Conservation (phyloP, 2,113 vertebrate species). For the Chamaea fasciata region DNA sequence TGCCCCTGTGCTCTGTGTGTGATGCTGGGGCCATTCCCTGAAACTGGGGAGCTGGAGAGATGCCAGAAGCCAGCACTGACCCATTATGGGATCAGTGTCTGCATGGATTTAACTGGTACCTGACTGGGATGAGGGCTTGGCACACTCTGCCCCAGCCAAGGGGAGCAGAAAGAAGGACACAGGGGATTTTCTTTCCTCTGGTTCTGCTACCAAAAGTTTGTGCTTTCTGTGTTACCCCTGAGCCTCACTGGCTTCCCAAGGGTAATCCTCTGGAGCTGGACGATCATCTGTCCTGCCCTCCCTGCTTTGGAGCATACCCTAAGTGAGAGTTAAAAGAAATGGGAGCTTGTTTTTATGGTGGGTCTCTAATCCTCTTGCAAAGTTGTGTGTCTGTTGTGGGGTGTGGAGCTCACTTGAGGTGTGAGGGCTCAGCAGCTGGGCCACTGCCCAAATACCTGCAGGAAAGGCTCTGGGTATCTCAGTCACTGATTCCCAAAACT, state of each 20-base stretch:
- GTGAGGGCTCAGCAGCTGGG: neutral
- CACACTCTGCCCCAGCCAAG: neutral
- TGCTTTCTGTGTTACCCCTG: neutral
- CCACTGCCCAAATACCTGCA: neutral
- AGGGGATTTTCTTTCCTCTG: neutral
- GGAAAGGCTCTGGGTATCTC: neutral
- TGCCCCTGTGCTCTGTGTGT: neutral
- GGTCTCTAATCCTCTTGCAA: neutral
- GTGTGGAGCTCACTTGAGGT: neutral
- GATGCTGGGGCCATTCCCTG: neutral
- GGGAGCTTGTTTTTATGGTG: neutral
- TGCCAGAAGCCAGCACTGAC: neutral
- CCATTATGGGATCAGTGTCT: fast-evolving
- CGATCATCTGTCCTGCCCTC: neutral
- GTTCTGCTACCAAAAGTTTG: neutral
- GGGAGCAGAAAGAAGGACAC: neutral
- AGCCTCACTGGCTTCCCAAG: neutral
- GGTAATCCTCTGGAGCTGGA: neutral
- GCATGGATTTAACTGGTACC: neutral
- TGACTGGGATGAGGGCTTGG: neutral
- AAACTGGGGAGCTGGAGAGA: neutral
- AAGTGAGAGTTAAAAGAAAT: neutral
- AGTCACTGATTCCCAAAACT: neutral
- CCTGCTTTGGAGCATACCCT: neutral
- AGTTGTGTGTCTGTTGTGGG: neutral